Evolutionary conservation across 2,888 invertebrate genomes (phyloP).

Genomic region (Eurytoma adleriae): DNA sequence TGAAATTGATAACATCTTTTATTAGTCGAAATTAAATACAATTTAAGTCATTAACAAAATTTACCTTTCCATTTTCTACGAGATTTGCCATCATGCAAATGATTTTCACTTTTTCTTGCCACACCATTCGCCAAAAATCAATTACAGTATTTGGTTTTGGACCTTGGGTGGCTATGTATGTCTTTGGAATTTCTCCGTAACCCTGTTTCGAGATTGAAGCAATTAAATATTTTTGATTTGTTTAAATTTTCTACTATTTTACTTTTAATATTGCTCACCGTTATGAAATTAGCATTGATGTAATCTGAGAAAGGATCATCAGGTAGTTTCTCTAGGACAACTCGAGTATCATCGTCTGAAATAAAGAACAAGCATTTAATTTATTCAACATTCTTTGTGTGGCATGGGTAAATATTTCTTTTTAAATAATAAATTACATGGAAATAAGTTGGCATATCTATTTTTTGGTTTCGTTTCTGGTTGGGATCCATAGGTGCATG

Average conservation of each 20-base stretch:
- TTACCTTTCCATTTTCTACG: conserved; percentile 76
- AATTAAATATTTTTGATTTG: conserved; percentile 5
- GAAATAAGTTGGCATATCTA: conserved; percentile 76
- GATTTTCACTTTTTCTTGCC: conserved; percentile 76
- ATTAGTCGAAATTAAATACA: too few species aligned
- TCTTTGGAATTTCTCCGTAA: conserved; percentile 61
- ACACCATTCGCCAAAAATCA: conserved; percentile 77
- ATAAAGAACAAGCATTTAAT: not conserved
- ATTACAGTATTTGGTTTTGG: conserved; percentile 72
- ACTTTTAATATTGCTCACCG: conserved; percentile 65
- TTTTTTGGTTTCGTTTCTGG: conserved; percentile 76
- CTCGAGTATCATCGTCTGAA: conserved; percentile 77
- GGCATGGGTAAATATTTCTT: not conserved
- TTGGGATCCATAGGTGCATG: conserved; percentile 73
- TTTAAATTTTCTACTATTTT: conserved; percentile 1
- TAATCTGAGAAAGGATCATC: conserved; percentile 76
- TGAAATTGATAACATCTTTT: conserved; percentile 56
- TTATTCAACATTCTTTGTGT: not conserved
- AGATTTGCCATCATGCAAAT: conserved; percentile 78
- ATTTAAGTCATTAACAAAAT: not conserved
- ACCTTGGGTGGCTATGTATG: conserved; percentile 74
- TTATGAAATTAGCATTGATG: conserved; percentile 78
- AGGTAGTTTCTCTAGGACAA: conserved; percentile 72
- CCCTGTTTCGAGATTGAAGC: conserved; percentile 53
- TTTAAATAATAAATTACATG: conserved; percentile 70